Evolutionary conservation across 1,140 invertebrate genomes (phyloP), one percentile per base, ranked within the genome.

Genomic region (Leptinotarsa lineolata): DNA sequence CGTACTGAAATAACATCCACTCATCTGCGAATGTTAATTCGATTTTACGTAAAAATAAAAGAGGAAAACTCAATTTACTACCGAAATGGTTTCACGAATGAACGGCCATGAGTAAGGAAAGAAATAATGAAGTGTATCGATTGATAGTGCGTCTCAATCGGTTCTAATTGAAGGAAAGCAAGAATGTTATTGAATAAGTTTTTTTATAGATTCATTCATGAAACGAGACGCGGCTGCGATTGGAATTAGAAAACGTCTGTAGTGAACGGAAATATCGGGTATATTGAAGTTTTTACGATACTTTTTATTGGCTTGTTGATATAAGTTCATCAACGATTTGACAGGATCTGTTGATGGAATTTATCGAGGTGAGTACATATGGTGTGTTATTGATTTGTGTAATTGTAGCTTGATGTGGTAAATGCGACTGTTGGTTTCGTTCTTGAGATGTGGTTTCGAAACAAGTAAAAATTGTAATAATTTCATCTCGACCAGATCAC

Each of bases 131-230:
- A 65, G 22, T 65, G 63, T 65, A 24, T 39, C 63, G 63, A 22
- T 39, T 30, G 21, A 24, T 54, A 24, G 21, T 65, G 39, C 22
- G 20, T 63, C 20, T 22, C 61, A 63, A n/a, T 65, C 63, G 8
- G 39, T 18, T 65, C 63, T 65, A 65, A 65, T 65, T 65, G 63
- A 39, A 65, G 22, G 63, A 65, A 65, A 65, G 20, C 63, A 30
- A 39, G 63, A 65, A 65, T 65, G 39, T 65, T 65, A 65, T 65
- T 65, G 63, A 65, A 65, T 39, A 39, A 61, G 63, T 65, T 65
- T 65, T n/a, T 63, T 65, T 65, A 30, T 30, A 39, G 22, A 30
- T 65, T 65, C 63, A 65, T 65, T 65, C 63, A 65, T 65, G 39
- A 65, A 39, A 16, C 63, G 15, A 39, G 21, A 21, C 63, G 18